phyloP scores from a whole-genome alignment of 2,113 vertebrate genomes.

The Myocastor coypus region DNA sequence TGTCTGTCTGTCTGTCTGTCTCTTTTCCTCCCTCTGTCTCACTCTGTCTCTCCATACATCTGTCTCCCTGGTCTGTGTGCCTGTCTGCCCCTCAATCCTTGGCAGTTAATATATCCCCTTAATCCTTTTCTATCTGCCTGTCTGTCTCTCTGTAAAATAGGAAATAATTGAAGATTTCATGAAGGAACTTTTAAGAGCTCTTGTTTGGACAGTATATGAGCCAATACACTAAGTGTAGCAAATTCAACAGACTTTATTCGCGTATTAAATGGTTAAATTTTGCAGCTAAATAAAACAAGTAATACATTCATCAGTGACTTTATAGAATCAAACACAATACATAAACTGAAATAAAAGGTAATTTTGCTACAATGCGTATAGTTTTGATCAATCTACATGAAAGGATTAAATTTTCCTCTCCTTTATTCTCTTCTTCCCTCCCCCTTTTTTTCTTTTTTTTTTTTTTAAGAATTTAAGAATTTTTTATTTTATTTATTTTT shows the following conservation, averaged over 20 bases:
- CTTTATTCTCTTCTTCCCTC: background rate
- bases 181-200: background rate
- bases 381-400: background rate
- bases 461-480: too few relatives aligned
- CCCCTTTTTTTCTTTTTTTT: too few relatives aligned
- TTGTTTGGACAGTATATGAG: background rate
- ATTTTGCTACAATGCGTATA: background rate
- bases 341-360: background rate
- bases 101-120: too few relatives aligned
- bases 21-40: too few relatives aligned
- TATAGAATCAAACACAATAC: background rate
- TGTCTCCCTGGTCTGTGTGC: background rate
- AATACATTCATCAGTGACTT: background rate
- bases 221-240: rapidly evolving
- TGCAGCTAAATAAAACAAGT: background rate
- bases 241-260: background rate
- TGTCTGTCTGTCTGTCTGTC: background rate
- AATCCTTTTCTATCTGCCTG: too few relatives aligned
- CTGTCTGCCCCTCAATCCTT: background rate
- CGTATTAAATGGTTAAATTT: background rate
- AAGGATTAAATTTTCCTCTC: background rate
- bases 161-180: background rate
- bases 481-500: too few relatives aligned
- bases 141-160: background rate
- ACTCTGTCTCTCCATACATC: too few relatives aligned